Evolutionary conservation across 2,797 vertebrate genomes (phyloP).

Genomic region (Gallirallus australis): DNA sequence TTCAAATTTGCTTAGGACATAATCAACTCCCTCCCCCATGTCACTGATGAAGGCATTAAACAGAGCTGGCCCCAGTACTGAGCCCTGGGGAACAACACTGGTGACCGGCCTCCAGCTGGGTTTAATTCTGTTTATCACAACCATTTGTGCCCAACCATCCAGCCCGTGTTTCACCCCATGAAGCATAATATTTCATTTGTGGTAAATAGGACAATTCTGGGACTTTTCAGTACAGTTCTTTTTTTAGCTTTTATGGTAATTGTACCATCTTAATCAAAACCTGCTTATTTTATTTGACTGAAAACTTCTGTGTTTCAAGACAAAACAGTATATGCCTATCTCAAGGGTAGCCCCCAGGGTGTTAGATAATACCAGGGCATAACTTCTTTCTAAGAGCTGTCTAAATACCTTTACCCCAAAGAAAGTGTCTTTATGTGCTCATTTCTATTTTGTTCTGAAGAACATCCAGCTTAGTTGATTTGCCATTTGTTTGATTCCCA

Average conservation of each 20-base stretch:
- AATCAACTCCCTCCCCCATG: too few relatives aligned
- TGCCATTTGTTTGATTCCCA: not conserved
- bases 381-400: not conserved
- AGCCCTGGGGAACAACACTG: too few relatives aligned
- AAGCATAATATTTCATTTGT: not conserved
- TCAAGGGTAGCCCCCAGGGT: not conserved
- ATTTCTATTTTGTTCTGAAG: not conserved
- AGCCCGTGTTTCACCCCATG: too few relatives aligned
- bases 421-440: not conserved
- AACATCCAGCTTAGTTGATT: not conserved
- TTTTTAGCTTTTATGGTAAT: not conserved
- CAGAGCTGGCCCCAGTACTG: too few relatives aligned
- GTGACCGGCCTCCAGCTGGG: too few relatives aligned
- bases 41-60: too few relatives aligned
- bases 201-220: accelerated
- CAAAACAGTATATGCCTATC: too few relatives aligned
- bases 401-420: not conserved
- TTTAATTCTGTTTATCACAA: too few relatives aligned
- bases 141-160: too few relatives aligned
- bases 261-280: not conserved
- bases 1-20: too few relatives aligned
- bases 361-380: not conserved
- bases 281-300: not conserved
- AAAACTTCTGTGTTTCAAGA: not conserved
- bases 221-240: not conserved